Evolutionary conservation across 2,113 vertebrate genomes (phyloP), one percentile per base, ranked within the genome.

Genomic region (Gopherus evgoodei): DNA sequence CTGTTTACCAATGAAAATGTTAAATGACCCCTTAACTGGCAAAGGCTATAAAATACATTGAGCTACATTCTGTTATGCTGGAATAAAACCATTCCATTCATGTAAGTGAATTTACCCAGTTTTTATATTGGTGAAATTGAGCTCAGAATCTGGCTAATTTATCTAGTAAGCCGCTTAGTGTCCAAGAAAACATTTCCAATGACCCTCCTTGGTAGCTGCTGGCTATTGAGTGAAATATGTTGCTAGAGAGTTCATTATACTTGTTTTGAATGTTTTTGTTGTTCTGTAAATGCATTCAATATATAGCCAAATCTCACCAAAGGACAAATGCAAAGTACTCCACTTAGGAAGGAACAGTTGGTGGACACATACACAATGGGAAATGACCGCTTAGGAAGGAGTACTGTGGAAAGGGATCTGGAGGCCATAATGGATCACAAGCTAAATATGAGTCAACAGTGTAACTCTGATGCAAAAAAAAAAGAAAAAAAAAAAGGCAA

Each of bases 201-300:
- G 31, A 80, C n/a, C 1, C 80, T 75, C 59, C 83, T 80, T 10
- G 81, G 75, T 88, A 94, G 87, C 93, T 92, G 92, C 75, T 54
- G 86, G 93, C 89, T 84, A 81, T 53, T 78, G 9, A 14, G 25
- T 5, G n/a, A 94, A 94, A 92, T 49, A 72, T 1, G 1, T 42
- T 69, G 53, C 53, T 87, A 22, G 8, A 42, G 7, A 83, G 76
- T 29, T 81, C 83, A 87, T 84, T 72, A 81, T 2, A 24, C 27
- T 50, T 52, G 49, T 75, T 44, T 44, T 56, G 89, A 80, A 65
- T 85, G 76, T 86, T 19, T 78, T 78, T 87, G 44, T 78, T 84
- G 54, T 53, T 81, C 87, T 4, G 87, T 93, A 62, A 91, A 93
- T 6, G 52, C 12, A 90, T 86, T 56, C 31, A 89, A 53, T 9